Conservation (phyloP, 2,888 invertebrate species). For the Xylota sylvarum region DNA sequence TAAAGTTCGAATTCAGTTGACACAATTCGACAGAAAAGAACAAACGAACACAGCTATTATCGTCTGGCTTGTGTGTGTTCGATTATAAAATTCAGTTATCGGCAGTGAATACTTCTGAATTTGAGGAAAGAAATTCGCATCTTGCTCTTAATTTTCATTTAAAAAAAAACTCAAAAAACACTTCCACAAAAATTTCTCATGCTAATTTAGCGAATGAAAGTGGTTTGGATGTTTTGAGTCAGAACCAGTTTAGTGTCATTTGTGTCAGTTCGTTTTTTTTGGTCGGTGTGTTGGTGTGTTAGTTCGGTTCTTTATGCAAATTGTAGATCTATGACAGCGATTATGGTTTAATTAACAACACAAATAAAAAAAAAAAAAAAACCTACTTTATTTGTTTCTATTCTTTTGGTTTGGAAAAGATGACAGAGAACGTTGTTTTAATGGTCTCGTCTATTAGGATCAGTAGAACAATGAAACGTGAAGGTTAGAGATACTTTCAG, state of each 20-base stretch:
- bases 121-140: slow-evolving; percentile 19
- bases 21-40: slow-evolving; percentile 29
- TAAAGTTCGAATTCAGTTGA: slow-evolving; percentile 47
- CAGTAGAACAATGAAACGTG: slow-evolving; percentile 29
- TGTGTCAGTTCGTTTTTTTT: background rate
- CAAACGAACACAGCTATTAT: background rate
- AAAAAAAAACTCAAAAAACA: slow-evolving; percentile 5
- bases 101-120: background rate
- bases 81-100: slow-evolving; percentile 12
- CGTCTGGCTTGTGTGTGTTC: slow-evolving; percentile 7
- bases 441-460: slow-evolving; percentile 21
- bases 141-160: slow-evolving; percentile 5
- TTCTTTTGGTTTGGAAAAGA: background rate
- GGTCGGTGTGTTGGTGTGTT: background rate
- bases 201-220: slow-evolving; percentile 52
- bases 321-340: slow-evolving; percentile 25
- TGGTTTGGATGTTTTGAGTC: slow-evolving; percentile 36
- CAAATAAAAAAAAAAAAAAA: background rate
- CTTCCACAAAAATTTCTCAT: slow-evolving; percentile 7
- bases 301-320: slow-evolving; percentile 25
- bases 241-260: slow-evolving; percentile 38
- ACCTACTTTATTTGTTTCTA: background rate
- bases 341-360: slow-evolving; percentile 30
- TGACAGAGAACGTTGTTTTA: slow-evolving; percentile 11
- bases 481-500: slow-evolving; percentile 24